Percentiles rank a stretch among this genome's conserved stretches.
Conservation (phyloP, 2,113 vertebrate genomes). For the Pelvicachromis taeniatus region DNA sequence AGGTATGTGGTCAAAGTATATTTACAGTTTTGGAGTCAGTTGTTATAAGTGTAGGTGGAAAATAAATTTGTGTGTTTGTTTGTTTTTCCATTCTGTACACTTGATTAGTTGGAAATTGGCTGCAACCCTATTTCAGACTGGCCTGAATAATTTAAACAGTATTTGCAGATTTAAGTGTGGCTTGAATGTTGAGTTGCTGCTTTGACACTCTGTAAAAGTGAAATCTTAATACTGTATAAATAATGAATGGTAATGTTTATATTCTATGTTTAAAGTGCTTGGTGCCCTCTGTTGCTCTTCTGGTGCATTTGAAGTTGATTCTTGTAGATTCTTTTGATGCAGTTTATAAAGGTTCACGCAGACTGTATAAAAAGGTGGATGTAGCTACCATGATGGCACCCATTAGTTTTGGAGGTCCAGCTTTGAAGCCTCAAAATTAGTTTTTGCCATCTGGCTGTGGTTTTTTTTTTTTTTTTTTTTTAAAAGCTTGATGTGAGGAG, state of each 20-base stretch:
- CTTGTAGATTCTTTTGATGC: background rate
- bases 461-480: no score
- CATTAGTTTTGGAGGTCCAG: background rate
- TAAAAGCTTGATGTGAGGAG: background rate
- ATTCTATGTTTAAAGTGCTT: background rate
- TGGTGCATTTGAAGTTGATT: background rate
- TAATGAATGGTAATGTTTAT: background rate
- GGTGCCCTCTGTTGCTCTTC: background rate
- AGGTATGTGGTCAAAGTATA: conserved; percentile 70
- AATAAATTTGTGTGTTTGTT: background rate
- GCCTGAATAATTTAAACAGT: background rate
- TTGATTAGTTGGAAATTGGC: background rate
- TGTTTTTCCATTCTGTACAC: background rate
- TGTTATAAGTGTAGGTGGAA: background rate
- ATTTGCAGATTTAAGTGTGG: background rate
- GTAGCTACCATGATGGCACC: background rate
- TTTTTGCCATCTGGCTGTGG: no score
- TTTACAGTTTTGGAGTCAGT: background rate
- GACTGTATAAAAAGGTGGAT: background rate
- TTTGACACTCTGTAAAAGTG: background rate
- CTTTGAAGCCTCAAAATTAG: background rate
- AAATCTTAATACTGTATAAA: background rate
- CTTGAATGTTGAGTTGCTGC: background rate
- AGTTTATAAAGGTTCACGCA: background rate
- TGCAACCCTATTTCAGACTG: background rate